These are phyloP conservation scores for Dyspetes luteomarginatus DNA, from an alignment of 2,888 invertebrate species.

Conservation along the genomic window DNA sequence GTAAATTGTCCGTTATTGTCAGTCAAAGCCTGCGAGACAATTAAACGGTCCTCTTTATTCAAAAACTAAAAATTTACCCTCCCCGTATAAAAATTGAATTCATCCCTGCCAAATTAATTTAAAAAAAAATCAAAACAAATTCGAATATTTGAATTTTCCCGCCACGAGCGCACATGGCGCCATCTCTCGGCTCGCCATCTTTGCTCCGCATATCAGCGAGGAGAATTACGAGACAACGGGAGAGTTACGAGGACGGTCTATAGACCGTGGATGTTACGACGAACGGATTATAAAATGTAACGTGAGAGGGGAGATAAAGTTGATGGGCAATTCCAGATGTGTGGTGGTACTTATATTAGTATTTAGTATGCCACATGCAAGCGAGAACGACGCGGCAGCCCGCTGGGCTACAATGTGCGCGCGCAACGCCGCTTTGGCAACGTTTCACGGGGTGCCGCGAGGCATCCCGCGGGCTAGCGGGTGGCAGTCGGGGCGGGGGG, in stretches of 20 bases:
- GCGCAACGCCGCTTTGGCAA: slow-evolving; percentile 17
- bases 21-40: background rate
- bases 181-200: background rate
- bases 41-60: no score
- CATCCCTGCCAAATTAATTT: no score
- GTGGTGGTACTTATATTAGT: slow-evolving; percentile 27
- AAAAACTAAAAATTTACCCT: no score
- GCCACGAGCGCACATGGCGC: background rate
- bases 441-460: background rate
- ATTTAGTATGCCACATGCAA: slow-evolving; percentile 14
- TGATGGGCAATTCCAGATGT: background rate
- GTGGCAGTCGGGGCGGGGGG: background rate
- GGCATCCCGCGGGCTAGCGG: background rate
- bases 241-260: background rate
- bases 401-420: slow-evolving; percentile 10
- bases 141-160: background rate
- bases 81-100: no score
- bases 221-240: background rate
- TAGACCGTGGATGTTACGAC: background rate
- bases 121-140: no score
- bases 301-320: background rate
- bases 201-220: background rate
- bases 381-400: slow-evolving; percentile 13
- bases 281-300: slow-evolving; percentile 17
- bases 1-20: background rate